Evolutionary conservation across 2,113 vertebrate genomes (phyloP).

Genomic region (Candoia aspera): DNA sequence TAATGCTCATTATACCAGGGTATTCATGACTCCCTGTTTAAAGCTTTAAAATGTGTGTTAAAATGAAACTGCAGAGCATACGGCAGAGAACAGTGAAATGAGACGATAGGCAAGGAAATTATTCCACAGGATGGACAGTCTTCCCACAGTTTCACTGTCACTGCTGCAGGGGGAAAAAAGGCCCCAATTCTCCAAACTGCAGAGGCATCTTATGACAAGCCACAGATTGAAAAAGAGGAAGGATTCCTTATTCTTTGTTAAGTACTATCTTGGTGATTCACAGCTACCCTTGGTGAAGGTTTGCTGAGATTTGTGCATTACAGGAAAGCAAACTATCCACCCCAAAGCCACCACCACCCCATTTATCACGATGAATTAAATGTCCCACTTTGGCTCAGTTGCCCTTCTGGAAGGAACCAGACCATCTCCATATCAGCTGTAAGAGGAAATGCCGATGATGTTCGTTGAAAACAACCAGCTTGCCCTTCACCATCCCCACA

Average conservation of each 20-base stretch:
- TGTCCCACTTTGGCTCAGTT: constrained; percentile 21
- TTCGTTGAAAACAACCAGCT: neutral
- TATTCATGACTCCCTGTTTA: neutral
- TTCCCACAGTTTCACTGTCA: constrained; percentile 43
- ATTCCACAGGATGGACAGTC: constrained; percentile 16
- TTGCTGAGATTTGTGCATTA: neutral
- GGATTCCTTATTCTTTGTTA: constrained; percentile 45
- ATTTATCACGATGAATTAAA: neutral
- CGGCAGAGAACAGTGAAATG: neutral
- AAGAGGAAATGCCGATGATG: neutral
- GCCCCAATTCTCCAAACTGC: constrained; percentile 29
- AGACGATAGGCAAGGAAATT: constrained; percentile 37
- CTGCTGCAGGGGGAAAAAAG: constrained; percentile 8
- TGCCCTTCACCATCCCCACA: neutral
- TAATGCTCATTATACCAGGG: neutral
- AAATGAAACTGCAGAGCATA: neutral
- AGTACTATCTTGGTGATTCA: constrained; percentile 24
- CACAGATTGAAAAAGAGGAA: constrained; percentile 42
- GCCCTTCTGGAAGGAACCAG: neutral
- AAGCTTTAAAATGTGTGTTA: neutral
- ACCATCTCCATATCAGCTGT: neutral
- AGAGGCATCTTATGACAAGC: constrained; percentile 41
- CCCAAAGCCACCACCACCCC: neutral
- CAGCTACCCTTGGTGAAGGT: constrained; percentile 31
- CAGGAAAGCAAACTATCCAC: constrained; percentile 26